Evolutionary conservation across 2,797 vertebrate genomes (phyloP), one percentile per base, ranked within the genome.

Genomic region (Tenualosa thibaudeaui): DNA sequence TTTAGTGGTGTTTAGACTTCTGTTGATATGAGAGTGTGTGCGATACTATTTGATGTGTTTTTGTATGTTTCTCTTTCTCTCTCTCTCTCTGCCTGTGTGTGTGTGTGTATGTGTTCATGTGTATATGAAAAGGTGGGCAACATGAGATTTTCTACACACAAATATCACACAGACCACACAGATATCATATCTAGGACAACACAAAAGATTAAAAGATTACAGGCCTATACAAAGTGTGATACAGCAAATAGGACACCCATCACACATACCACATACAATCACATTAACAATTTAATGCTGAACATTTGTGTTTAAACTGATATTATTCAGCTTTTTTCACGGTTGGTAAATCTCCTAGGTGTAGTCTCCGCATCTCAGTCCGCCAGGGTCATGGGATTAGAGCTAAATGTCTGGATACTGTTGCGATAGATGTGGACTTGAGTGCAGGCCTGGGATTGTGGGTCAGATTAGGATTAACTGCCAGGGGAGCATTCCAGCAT

Each of bases 401-500:
- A 46, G 71, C 17, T 78, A 22, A 46, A 46, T 46, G 19, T 43
- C 71, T 46, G 71, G 71, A 46, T 78, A 46, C 17, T 43, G 71
- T 46, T 78, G 40, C 9, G 71, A 78, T 78, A 46, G 71, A 22
- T 13, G 71, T 10, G 40, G 71, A 43, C 37, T 15, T 78, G 71
- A 78, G 71, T 78, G 71, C 71, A 78, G 71, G 1, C 0, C 12
- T 40, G 13, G 71, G 71, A 78, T 78, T 78, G 71, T 78, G 71
- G 71, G 71, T 78, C 71, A 78, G 37, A 78, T 78, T 78, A 22
- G 71, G 71, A 78, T 78, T 78, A 78, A 22, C 37, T 9, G 71
- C 1, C 37, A 22, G 15, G 2, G 40, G 10, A 78, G 71, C 37
- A 78, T 78, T 46, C 17, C 40, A 78, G 15, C 68, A 75, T 19